Evolutionary conservation across 2,113 vertebrate genomes (phyloP), one percentile per base, ranked within the genome.

Genomic region (Boleophthalmus pectinirostris): DNA sequence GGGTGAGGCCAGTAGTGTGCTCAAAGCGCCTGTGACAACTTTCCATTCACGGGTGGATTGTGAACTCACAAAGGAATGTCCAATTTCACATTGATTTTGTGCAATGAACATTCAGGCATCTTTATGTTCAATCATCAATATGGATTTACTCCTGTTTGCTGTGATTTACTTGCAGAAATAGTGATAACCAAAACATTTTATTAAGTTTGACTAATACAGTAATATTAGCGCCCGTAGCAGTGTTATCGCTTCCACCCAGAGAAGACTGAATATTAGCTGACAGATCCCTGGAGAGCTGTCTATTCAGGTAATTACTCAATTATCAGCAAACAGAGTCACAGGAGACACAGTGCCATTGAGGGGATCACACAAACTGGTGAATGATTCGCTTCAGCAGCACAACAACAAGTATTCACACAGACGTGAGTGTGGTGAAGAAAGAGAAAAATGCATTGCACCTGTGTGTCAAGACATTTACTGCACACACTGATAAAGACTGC

Each of bases 231-330:
- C 20, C 61, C 45, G 53, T 51, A 72, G 54, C 24, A 66, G 61
- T 13, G 74, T 80, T 88, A 69, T 85, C 83, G 83, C 74, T 75
- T 77, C 82, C 82, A 46, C 35, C 21, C 82, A 71, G 78, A 29
- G 67, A 46, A 58, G 56, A 78, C 58, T 79, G 58, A 90, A 89
- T 87, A 75, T 69, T 74, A 78, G 71, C 77, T 74, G 68, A 75
- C 72, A 75, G 84, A 84, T 68, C 81, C 82, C 79, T 35, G 90
- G 86, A 89, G 86, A 67, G 83, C 90, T 86, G 83, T 92, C 86
- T 88, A 82, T 90, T 89, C 91, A 91, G 75, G 82, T 91, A 90
- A 92, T 91, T 90, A 94, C 87, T 89, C 87, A 86, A 90, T 91
- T 88, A 93, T 88, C 79, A 87, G 86, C 81, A 89, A 92, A 92